Evolutionary conservation across 2,797 vertebrate genomes (phyloP).

Genomic region (Fundulus diaphanus): DNA sequence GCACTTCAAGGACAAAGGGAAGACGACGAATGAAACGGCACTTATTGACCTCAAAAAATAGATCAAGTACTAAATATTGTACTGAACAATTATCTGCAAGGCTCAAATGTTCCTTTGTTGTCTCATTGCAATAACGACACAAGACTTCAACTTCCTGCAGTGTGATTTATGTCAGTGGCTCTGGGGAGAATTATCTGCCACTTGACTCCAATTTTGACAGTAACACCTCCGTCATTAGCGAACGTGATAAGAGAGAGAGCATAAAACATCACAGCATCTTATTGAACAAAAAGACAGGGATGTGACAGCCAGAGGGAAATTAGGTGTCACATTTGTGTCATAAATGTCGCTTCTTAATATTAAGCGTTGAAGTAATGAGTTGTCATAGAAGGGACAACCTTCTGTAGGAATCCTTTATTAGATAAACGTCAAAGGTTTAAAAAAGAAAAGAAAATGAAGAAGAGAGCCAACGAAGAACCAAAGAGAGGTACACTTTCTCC

Average conservation of each 20-base stretch:
- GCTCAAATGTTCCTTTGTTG: constrained; percentile 22
- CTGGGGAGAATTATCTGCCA: constrained; percentile 2
- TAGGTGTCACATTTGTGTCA: constrained; percentile 39
- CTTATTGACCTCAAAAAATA: not conserved
- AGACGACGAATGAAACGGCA: too few species aligned
- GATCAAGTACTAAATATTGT: constrained; percentile 13
- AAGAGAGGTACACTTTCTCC: constrained; percentile 5
- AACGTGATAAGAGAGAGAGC: constrained; percentile 42
- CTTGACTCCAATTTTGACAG: constrained; percentile 33
- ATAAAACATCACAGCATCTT: constrained; percentile 29
- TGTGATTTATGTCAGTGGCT: constrained; percentile 32
- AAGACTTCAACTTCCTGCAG: constrained; percentile 5
- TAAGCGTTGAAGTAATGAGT: constrained; percentile 19
- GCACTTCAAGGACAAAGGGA: too few species aligned
- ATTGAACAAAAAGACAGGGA: constrained; percentile 18
- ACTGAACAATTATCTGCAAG: constrained; percentile 1
- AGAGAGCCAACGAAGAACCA: not conserved
- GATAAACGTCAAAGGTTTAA: not conserved
- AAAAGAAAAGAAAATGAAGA: not conserved
- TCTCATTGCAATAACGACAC: constrained; percentile 12
- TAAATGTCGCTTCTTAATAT: constrained; percentile 13
- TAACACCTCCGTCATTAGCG: constrained; percentile 46
- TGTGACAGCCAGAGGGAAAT: constrained; percentile 12
- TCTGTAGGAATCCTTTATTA: constrained; percentile 1
- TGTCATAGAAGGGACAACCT: constrained; percentile 16